Evolutionary conservation across 2,113 vertebrate species (phyloP).

Genomic region (Cebus imitator): DNA sequence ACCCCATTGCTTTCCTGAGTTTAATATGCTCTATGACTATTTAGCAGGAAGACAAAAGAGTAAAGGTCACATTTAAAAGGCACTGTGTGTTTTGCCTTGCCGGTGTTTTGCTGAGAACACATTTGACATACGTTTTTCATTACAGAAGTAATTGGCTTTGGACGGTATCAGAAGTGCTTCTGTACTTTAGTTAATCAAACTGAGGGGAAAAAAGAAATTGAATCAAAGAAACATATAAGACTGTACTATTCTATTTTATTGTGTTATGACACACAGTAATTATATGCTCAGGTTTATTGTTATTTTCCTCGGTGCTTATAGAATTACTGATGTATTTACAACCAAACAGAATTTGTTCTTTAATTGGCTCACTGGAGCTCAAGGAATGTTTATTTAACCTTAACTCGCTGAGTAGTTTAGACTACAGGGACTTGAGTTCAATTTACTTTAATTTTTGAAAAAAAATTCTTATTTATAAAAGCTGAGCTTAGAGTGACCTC

Average conservation of each 20-base stretch:
- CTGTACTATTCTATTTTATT: conserved; percentile 45
- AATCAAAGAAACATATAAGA: conserved; percentile 49
- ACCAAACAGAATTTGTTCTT: conserved; percentile 74
- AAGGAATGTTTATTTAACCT: conserved; percentile 85
- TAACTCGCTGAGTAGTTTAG: conserved; percentile 83
- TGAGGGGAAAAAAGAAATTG: conserved; percentile 23
- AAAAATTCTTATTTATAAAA: conserved; percentile 85
- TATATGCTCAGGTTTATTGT: conserved; percentile 60
- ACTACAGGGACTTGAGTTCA: conserved; percentile 80
- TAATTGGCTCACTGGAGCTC: conserved; percentile 77
- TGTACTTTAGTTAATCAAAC: conserved; percentile 66
- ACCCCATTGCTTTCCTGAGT: conserved; percentile 34
- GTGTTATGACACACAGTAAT: conserved; percentile 56
- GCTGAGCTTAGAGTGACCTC: conserved; percentile 84
- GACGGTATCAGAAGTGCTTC: conserved; percentile 23
- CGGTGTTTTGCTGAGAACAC: conserved; percentile 33
- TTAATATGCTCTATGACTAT: conserved; percentile 53
- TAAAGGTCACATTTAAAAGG: conserved; percentile 74
- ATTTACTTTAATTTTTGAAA: conserved; percentile 85
- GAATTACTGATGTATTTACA: conserved; percentile 75
- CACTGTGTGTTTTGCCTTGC: conserved; percentile 44
- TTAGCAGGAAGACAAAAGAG: conserved; percentile 52
- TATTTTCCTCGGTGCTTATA: conserved; percentile 73
- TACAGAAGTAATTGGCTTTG: conserved; percentile 60
- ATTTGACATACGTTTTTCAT: conserved; percentile 65